phyloP scores from a whole-genome alignment of 2,113 vertebrate genomes.

The Myodes glareolus region DNA sequence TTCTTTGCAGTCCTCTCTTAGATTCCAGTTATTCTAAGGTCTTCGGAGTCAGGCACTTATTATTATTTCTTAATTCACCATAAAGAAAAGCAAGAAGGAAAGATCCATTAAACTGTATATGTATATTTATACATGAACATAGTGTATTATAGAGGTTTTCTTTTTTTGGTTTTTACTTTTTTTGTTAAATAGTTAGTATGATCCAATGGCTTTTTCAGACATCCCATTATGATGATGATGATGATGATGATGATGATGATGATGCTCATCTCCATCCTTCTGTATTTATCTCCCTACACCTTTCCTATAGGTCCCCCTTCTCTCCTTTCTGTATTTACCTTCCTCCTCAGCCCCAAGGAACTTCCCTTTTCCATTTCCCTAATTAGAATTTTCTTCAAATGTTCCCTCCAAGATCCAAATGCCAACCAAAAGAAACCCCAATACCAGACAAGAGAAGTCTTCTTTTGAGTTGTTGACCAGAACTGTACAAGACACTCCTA shows the following conservation, averaged over 20 bases:
- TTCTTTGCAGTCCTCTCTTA: background rate
- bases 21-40: background rate
- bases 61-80: background rate
- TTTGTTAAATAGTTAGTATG: background rate
- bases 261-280: background rate
- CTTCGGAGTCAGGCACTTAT: background rate
- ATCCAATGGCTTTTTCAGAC: background rate
- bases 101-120: background rate
- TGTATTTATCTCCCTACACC: background rate
- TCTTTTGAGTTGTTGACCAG: background rate
- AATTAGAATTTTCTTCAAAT: background rate
- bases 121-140: background rate
- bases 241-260: too few relatives aligned
- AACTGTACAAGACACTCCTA: background rate
- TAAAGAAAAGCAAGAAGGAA: background rate
- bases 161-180: background rate
- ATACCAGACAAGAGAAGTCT: background rate
- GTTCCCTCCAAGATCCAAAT: background rate
- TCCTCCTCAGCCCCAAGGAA: background rate
- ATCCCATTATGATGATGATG: too few relatives aligned
- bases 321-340: background rate
- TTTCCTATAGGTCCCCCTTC: background rate
- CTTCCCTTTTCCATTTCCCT: background rate
- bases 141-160: background rate
- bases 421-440: background rate